phyloP scores from a whole-genome alignment of 2,797 vertebrate genomes.

The Octomys mimax region DNA sequence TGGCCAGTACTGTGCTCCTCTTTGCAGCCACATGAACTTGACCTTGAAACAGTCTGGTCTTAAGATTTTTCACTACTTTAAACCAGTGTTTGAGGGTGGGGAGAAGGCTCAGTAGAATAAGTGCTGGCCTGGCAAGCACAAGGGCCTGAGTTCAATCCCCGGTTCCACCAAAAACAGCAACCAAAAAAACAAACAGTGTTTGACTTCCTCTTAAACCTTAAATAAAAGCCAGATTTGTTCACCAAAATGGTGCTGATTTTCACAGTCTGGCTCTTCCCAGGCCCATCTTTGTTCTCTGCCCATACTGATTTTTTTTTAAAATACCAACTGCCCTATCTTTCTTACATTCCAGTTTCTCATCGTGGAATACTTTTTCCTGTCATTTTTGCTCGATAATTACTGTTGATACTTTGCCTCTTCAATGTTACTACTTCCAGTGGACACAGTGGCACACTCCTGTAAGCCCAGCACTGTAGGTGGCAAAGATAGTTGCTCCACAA shows the following conservation, averaged over 20 bases:
- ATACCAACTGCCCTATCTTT: background rate
- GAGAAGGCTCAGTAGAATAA: no score
- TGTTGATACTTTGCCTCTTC: background rate
- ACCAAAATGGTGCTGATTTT: accelerated
- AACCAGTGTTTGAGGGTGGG: background rate
- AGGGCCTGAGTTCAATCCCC: no score
- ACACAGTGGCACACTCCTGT: background rate
- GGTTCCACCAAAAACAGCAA: no score
- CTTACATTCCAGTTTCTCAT: background rate
- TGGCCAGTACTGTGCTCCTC: accelerated
- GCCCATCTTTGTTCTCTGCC: background rate
- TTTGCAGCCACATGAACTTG: background rate
- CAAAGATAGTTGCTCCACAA: background rate
- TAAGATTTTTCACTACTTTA: background rate
- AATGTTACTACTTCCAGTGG: background rate
- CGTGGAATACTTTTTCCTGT: background rate
- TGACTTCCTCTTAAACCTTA: background rate
- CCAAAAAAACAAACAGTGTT: background rate
- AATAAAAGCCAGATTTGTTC: background rate
- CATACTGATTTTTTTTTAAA: background rate
- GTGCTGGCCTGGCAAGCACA: no score
- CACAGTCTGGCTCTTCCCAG: no score
- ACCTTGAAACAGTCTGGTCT: background rate
- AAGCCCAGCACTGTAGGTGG: background rate
- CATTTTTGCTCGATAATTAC: background rate